These are phyloP conservation scores for Drosophila novamexicana DNA, from an alignment of 1,140 invertebrate genomes.

Conservation along the genomic window DNA sequence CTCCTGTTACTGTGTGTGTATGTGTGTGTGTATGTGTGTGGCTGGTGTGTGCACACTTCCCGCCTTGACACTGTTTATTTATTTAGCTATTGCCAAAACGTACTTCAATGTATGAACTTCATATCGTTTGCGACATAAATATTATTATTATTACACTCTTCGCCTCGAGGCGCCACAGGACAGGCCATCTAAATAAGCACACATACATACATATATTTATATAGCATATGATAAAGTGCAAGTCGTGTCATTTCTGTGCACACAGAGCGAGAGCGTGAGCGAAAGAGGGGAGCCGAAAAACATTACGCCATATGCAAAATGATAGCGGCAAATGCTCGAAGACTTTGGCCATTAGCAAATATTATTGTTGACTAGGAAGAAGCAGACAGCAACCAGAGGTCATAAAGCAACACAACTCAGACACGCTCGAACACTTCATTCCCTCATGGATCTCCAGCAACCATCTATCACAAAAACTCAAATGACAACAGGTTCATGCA, in stretches of 20 bases:
- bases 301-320: slow-evolving; percentile 32
- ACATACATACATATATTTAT: slow-evolving; percentile 19
- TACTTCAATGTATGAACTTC: slow-evolving; percentile 64
- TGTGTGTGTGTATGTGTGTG: slow-evolving; percentile 16
- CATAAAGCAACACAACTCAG: slow-evolving; percentile 11
- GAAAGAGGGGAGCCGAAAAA: slow-evolving; percentile 22
- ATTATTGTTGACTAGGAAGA: slow-evolving; percentile 44
- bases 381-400: slow-evolving; percentile 1
- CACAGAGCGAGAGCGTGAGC: slow-evolving; percentile 12
- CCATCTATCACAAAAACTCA: neutral
- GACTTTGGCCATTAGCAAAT: slow-evolving; percentile 71
- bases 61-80: slow-evolving; percentile 66
- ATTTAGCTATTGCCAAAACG: slow-evolving; percentile 68
- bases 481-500: neutral
- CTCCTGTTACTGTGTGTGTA: slow-evolving; percentile 11
- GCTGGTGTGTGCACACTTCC: slow-evolving; percentile 19
- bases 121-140: slow-evolving; percentile 78
- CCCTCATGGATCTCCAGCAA: neutral
- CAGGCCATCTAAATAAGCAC: slow-evolving; percentile 34
- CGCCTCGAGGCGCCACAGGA: slow-evolving; percentile 10
- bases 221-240: slow-evolving; percentile 63
- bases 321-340: slow-evolving; percentile 31
- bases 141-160: slow-evolving; percentile 75
- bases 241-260: slow-evolving; percentile 60
- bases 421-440: slow-evolving; percentile 2